phyloP scores from a whole-genome alignment of 1,140 invertebrate genomes.

The Hetaerina americana region DNA sequence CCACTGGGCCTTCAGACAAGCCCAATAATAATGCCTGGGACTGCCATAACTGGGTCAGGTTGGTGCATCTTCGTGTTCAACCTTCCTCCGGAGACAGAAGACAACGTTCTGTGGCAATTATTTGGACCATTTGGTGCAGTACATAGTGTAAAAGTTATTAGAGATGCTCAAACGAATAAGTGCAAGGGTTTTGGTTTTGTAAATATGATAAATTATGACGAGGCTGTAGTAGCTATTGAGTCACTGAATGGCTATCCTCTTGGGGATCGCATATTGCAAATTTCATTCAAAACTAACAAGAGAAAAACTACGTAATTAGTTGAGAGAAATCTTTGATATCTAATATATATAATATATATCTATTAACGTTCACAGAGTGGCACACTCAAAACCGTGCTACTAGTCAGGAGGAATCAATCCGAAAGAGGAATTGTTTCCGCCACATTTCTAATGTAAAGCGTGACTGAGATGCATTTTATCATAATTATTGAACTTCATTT shows the following conservation, averaged over 20 bases:
- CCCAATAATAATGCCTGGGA: conserved; percentile 71
- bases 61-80: conserved; percentile 99
- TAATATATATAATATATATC: too few relatives aligned
- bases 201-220: conserved; percentile 99
- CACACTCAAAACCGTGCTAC: conserved; percentile 14
- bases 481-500: too few relatives aligned
- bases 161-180: conserved; percentile 95
- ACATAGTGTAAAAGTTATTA: conserved; percentile 94
- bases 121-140: conserved; percentile 99
- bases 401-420: background rate
- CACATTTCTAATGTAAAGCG: background rate
- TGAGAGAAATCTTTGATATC: conserved; percentile 12
- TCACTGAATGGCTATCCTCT: conserved; percentile 95
- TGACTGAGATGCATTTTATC: too few relatives aligned
- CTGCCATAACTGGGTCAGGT: conserved; percentile 68
- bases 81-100: conserved; percentile 93
- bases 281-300: conserved; percentile 95
- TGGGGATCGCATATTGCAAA: conserved; percentile 93
- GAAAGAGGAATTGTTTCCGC: conserved; percentile 12
- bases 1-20: conserved; percentile 83
- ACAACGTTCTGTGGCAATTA: conserved; percentile 95
- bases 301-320: conserved; percentile 68
- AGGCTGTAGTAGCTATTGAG: conserved; percentile 93
- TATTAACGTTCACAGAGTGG: conserved; percentile 13
- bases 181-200: conserved; percentile 99